These are phyloP conservation scores for Proisotoma minuta DNA, from an alignment of 2,888 invertebrate species.

Conservation along the genomic window DNA sequence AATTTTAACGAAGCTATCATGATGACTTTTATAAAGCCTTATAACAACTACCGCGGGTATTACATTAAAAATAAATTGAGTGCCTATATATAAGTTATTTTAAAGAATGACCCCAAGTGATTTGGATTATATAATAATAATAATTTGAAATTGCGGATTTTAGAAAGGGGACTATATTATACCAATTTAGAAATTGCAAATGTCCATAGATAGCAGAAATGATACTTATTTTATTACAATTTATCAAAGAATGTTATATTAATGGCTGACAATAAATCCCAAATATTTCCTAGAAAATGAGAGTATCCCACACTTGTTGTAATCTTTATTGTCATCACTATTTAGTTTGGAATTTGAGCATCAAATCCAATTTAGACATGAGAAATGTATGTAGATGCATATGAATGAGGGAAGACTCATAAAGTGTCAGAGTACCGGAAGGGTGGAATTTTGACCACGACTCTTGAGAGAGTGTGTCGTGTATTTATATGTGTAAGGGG, in stretches of 20 bases:
- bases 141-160: no score
- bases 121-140: no score
- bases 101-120: no score
- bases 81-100: no score
- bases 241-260: conserved; percentile 8
- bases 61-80: no score
- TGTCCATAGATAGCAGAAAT: background rate
- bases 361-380: background rate
- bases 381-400: background rate
- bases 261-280: conserved; percentile 8
- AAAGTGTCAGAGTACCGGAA: no score
- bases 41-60: no score
- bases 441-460: no score
- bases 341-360: background rate
- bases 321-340: background rate
- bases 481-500: background rate
- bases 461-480: background rate
- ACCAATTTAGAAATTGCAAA: conserved; percentile 6
- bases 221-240: conserved; percentile 8
- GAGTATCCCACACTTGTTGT: background rate
- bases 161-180: no score
- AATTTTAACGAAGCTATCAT: no score
- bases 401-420: background rate
- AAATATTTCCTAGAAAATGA: background rate
- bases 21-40: no score